Evolutionary conservation across 2,797 vertebrate genomes (phyloP).

Genomic region (Lagorchestes hirsutus): DNA sequence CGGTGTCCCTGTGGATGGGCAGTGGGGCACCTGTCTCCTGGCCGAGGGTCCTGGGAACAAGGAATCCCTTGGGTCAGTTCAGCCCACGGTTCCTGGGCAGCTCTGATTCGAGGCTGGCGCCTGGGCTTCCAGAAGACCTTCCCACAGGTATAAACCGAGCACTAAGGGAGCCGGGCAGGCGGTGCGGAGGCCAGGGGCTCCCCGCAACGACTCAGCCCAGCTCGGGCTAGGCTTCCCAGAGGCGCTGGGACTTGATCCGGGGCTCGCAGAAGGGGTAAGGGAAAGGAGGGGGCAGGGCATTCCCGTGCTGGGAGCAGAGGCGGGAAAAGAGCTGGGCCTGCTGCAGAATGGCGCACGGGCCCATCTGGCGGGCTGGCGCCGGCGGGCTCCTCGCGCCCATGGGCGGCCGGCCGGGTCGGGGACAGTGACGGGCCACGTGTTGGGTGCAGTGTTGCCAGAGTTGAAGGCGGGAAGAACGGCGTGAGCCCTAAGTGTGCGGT

Average conservation of each 20-base stretch:
- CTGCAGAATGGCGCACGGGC: not conserved
- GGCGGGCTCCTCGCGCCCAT: not conserved
- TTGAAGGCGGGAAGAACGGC: not conserved
- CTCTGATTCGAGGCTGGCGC: not conserved
- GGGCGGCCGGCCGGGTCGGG: not conserved
- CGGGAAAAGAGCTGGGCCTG: not conserved
- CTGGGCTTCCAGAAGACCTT: not conserved
- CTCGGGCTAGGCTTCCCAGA: not conserved
- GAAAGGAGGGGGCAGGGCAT: not conserved
- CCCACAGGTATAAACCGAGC: not conserved
- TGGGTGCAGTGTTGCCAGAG: not conserved
- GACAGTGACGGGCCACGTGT: not conserved
- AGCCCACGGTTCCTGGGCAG: not conserved
- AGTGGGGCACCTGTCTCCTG: not conserved
- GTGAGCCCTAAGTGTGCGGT: not conserved
- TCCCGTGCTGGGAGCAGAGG: not conserved
- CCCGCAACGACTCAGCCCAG: not conserved
- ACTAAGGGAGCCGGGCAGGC: not conserved
- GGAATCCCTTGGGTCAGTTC: not conserved
- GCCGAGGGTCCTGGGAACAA: not conserved
- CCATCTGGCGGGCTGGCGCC: not conserved
- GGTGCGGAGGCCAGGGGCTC: not conserved
- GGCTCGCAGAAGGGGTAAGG: not conserved
- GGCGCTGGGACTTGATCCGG: not conserved
- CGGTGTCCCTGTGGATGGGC: not conserved